Percentiles rank a stretch among this genome's conserved stretches.
Evolutionary conservation across 2,113 vertebrate species (phyloP).

Genomic region (Carassius carassius): DNA sequence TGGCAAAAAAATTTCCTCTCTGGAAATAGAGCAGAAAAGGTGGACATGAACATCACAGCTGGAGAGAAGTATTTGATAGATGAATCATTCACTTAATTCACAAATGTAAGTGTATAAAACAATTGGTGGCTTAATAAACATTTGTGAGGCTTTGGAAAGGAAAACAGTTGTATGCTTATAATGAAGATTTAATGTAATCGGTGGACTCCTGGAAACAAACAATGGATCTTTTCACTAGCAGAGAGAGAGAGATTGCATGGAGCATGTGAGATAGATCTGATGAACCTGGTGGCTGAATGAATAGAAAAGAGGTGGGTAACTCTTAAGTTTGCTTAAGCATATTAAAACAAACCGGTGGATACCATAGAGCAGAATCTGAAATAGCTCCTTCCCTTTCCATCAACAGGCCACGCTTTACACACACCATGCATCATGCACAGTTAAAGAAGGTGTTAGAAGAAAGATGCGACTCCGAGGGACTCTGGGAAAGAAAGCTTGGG

Average conservation of each 20-base stretch:
- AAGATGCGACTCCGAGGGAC: not conserved
- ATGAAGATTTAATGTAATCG: constrained; percentile 1
- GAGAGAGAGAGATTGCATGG: not conserved
- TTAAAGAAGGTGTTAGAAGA: not conserved
- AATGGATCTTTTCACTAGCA: constrained; percentile 7
- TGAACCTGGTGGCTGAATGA: not conserved
- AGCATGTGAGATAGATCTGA: constrained; percentile 1
- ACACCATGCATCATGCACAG: not conserved
- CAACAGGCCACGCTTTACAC: not conserved
- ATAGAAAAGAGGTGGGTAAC: not conserved
- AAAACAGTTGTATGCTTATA: not conserved
- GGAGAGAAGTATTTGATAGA: constrained; percentile 1
- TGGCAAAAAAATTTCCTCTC: constrained; percentile 38
- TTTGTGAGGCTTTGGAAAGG: not conserved
- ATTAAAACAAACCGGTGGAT: constrained; percentile 45
- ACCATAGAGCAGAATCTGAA: not conserved
- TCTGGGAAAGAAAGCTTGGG: not conserved
- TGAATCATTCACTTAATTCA: not conserved
- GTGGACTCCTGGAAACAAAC: not conserved
- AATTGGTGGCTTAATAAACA: not conserved
- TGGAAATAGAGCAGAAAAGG: constrained; percentile 31
- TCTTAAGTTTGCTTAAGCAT: constrained; percentile 6
- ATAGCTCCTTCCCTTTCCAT: not conserved
- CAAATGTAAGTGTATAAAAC: not conserved
- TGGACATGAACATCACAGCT: constrained; percentile 15